Evolutionary conservation across 2,113 vertebrate species (phyloP).

Genomic region (Ia io): DNA sequence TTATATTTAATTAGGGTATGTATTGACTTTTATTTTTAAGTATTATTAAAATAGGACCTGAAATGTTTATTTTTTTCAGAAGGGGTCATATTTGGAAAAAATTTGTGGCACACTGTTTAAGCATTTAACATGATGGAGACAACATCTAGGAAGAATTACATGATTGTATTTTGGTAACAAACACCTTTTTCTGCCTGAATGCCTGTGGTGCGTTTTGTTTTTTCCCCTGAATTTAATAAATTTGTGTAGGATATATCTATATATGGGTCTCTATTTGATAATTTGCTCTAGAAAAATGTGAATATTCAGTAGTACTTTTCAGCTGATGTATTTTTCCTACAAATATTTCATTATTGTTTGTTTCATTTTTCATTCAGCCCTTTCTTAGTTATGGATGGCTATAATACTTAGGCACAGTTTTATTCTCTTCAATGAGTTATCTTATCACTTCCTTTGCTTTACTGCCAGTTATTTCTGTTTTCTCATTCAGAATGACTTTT

Average conservation of each 20-base stretch:
- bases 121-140: neutral
- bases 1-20: constrained; percentile 8
- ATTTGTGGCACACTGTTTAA: neutral
- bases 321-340: neutral
- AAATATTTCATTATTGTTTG: neutral
- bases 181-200: neutral
- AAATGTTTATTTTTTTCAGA: neutral
- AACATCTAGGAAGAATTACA: neutral
- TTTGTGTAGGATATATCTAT: neutral
- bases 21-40: neutral
- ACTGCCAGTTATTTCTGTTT: neutral
- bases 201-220: neutral
- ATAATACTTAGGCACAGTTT: neutral
- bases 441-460: neutral
- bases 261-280: neutral
- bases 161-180: neutral
- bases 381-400: neutral
- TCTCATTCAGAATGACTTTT: neutral
- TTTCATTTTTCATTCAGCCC: neutral
- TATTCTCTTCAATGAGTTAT: neutral
- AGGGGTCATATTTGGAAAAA: neutral
- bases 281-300: neutral
- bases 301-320: neutral
- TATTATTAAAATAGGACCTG: neutral
- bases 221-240: neutral